These are phyloP conservation scores for Cathartes aura DNA, from an alignment of 2,113 vertebrate species.

Conservation along the genomic window DNA sequence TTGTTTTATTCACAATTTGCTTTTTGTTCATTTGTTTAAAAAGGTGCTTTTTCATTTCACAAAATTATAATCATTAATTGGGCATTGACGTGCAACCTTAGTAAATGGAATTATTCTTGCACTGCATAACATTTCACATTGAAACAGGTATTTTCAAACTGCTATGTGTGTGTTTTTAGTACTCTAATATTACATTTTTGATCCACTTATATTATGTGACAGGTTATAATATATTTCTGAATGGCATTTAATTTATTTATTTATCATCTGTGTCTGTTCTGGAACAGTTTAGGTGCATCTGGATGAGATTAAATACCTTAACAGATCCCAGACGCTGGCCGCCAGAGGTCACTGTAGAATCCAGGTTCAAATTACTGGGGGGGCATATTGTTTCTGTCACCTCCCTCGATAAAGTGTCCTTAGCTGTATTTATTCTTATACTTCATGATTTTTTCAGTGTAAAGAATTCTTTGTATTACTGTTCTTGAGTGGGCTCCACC, in stretches of 20 bases:
- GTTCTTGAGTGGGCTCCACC: neutral
- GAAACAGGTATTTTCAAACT: conserved; percentile 73
- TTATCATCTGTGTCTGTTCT: conserved; percentile 35
- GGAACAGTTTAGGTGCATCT: conserved; percentile 25
- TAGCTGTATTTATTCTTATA: conserved; percentile 5
- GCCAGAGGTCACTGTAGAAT: conserved; percentile 83
- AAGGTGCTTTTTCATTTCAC: conserved; percentile 75
- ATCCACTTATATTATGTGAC: conserved; percentile 42
- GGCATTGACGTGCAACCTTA: conserved; percentile 68
- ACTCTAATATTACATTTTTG: conserved; percentile 62
- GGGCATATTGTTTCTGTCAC: conserved; percentile 45
- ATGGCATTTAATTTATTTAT: conserved; percentile 70
- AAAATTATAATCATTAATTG: conserved; percentile 81
- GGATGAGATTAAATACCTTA: conserved; percentile 61
- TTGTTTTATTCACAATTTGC: conserved; percentile 81
- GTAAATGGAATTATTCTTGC: conserved; percentile 72
- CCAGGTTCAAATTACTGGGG: conserved; percentile 68
- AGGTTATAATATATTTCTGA: conserved; percentile 60
- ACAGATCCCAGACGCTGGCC: conserved; percentile 60
- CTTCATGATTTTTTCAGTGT: neutral
- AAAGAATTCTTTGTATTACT: conserved; percentile 10
- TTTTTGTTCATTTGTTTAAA: conserved; percentile 76
- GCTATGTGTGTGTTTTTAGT: conserved; percentile 69
- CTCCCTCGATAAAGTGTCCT: conserved; percentile 51
- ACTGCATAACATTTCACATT: conserved; percentile 54